Percentiles rank a stretch among this genome's conserved stretches.
These are phyloP conservation scores for Mnemiopsis leidyi DNA, from an alignment of 37 sponge, comb jelly and placozoan genomes.

Conservation along the genomic window DNA sequence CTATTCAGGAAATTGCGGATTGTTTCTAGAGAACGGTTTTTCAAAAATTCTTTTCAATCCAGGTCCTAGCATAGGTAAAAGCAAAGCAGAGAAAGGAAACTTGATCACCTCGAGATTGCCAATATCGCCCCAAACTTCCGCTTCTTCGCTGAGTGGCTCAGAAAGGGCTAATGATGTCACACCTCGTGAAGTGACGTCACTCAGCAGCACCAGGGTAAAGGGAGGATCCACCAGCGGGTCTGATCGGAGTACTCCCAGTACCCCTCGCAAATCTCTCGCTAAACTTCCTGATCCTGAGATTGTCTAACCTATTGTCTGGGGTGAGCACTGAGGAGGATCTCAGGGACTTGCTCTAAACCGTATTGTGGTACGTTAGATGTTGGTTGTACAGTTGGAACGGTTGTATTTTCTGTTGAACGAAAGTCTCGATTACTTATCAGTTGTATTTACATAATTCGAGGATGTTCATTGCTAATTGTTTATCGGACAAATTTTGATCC, in stretches of 20 bases:
- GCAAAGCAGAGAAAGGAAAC: background rate
- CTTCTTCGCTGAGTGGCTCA: background rate
- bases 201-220: background rate
- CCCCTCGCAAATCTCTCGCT: conserved; percentile 22
- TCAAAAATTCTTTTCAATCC: background rate
- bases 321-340: no score
- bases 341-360: no score
- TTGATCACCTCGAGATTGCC: background rate
- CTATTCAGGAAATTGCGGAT: background rate
- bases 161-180: background rate
- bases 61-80: conserved; percentile 26
- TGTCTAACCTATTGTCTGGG: no score
- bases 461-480: no score
- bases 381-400: no score
- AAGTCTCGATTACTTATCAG: no score
- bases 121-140: background rate
- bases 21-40: background rate
- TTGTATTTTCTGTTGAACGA: no score
- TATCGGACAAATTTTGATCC: no score
- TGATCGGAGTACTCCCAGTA: background rate
- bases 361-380: no score
- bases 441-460: no score
- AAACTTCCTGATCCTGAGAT: conserved; percentile 46
- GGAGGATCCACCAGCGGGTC: background rate
- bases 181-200: background rate